phyloP scores from a whole-genome alignment of 2,888 invertebrate species.

The Stenodera caucasica region DNA sequence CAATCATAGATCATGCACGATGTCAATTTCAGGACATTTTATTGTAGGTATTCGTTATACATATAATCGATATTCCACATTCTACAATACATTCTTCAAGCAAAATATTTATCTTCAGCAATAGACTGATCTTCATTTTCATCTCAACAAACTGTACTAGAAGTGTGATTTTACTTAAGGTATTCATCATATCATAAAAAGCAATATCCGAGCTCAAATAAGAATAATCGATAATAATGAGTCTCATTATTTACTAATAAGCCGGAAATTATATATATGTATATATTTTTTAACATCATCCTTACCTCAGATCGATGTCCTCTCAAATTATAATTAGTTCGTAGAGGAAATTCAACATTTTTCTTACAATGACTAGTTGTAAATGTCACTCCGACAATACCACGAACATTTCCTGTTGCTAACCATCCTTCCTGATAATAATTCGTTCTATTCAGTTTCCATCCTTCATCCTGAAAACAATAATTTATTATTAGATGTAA shows the following conservation, averaged over 20 bases:
- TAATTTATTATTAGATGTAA: background rate
- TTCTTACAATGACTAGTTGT: constrained; percentile 91
- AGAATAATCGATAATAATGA: too few species aligned
- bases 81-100: background rate
- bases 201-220: too few species aligned
- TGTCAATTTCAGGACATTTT: constrained; percentile 6
- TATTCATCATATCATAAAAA: too few species aligned
- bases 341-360: constrained; percentile 80
- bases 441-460: constrained; percentile 93
- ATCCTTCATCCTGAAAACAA: constrained; percentile 80
- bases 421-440: constrained; percentile 98
- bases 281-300: background rate
- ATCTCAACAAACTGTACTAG: too few species aligned
- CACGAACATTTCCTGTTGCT: constrained; percentile 91
- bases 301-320: constrained; percentile 94
- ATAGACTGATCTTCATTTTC: too few species aligned
- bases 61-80: background rate
- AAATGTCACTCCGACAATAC: constrained; percentile 95
- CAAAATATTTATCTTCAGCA: too few species aligned
- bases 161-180: too few species aligned
- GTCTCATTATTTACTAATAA: too few species aligned
- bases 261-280: too few species aligned
- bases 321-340: constrained; percentile 95
- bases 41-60: background rate
- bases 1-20: constrained; percentile 13